Conservation (phyloP, 2,888 invertebrate genomes). For the Nebria brevicollis region DNA sequence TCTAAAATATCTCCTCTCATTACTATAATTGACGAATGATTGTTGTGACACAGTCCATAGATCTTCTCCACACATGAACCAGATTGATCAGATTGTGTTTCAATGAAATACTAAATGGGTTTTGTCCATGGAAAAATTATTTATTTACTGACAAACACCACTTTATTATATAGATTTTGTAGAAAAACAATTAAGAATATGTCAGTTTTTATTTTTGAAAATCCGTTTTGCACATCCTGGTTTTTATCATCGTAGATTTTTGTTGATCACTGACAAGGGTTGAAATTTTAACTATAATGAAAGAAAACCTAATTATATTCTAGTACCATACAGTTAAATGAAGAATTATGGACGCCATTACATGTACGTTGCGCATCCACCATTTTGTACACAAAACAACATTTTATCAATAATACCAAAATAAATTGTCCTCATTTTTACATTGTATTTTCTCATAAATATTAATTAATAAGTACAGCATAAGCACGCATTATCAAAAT, state of each 20-base stretch:
- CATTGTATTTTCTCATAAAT: too few relatives aligned
- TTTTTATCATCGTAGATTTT: slow-evolving; percentile 13
- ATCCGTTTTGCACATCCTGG: slow-evolving; percentile 39
- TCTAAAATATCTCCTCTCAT: slow-evolving; percentile 58
- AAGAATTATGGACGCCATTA: not conserved
- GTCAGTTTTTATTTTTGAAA: not conserved
- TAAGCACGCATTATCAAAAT: too few relatives aligned
- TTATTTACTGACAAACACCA: not conserved
- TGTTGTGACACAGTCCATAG: slow-evolving; percentile 60
- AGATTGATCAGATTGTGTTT: slow-evolving; percentile 63
- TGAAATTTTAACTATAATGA: not conserved
- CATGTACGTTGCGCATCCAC: not conserved
- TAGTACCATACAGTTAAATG: not conserved
- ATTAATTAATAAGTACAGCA: too few relatives aligned
- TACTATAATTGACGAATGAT: slow-evolving; percentile 61
- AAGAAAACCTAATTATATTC: not conserved
- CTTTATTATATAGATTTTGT: not conserved
- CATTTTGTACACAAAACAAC: not conserved
- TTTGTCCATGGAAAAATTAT: slow-evolving; percentile 7
- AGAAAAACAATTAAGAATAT: not conserved
- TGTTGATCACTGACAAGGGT: not conserved
- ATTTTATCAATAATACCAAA: too few relatives aligned
- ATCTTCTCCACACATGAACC: slow-evolving; percentile 47
- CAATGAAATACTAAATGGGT: slow-evolving; percentile 49
- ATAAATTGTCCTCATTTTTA: too few relatives aligned